phyloP scores from a whole-genome alignment of 2,113 vertebrate species.

The Percopsis transmontana region DNA sequence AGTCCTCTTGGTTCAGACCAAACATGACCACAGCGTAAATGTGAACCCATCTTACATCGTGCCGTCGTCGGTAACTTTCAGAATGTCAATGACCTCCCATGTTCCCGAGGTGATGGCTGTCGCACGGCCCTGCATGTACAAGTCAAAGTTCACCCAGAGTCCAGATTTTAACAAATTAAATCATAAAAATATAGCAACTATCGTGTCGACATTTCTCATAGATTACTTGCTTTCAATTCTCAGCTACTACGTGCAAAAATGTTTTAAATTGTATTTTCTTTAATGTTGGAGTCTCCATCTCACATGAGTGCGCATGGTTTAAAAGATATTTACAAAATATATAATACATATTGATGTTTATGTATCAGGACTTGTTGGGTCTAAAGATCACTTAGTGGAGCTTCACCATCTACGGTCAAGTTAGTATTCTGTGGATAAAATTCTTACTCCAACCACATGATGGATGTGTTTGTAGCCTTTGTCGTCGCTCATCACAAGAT shows the following conservation, averaged over 20 bases:
- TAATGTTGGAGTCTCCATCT: too few species aligned
- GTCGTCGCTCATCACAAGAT: conserved; percentile 87
- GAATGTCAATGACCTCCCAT: conserved; percentile 92
- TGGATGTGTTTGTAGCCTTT: conserved; percentile 91
- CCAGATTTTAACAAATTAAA: neutral
- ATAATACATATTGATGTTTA: too few species aligned
- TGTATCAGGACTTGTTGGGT: too few species aligned
- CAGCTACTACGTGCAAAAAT: neutral
- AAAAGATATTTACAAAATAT: too few species aligned
- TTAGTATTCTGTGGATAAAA: too few species aligned
- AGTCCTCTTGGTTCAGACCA: too few species aligned
- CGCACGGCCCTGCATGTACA: conserved; percentile 6
- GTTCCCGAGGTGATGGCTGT: conserved; percentile 83
- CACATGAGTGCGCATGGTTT: too few species aligned
- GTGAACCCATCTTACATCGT: conserved; percentile 75
- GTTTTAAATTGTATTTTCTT: too few species aligned
- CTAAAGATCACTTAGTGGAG: too few species aligned
- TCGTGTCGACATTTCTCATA: neutral
- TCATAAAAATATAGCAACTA: neutral
- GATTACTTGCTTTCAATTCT: too few species aligned
- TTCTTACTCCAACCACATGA: conserved; percentile 71
- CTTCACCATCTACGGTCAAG: too few species aligned
- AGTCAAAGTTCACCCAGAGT: neutral
- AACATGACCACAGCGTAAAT: neutral
- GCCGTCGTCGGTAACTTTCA: conserved; percentile 84